Evolutionary conservation across 2,888 invertebrate genomes (phyloP), one percentile per base, ranked within the genome.

Genomic region (Tinea pellionella): DNA sequence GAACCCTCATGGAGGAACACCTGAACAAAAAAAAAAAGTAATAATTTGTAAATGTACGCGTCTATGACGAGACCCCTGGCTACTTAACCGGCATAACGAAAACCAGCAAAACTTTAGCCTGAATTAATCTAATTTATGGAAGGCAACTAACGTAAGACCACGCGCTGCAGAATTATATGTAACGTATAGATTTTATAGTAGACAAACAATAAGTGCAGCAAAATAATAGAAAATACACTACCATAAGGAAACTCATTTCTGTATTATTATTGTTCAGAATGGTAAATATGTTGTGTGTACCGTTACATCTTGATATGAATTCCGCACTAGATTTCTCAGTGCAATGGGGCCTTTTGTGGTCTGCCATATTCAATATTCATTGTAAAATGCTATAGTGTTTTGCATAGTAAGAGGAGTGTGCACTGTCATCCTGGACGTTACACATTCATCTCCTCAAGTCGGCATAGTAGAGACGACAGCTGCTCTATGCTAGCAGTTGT

Each of bases 1-100:
- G 87, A 81, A 63, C 87, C 87, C 70, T 87, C 86, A 69, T 80
- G 84, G 71, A 87, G 78, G 71, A 87, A 84, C 81, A 80, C 83
- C 87, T 87, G 82, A 61, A 78, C 81, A 60, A 61, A 3, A 41
- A 12, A 58, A 6, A 2, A 61, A 42, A 41, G 11, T n/a, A 15
- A 41, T 1, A 15, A 24, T 3, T 24, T 24, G 6, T 24, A 24
- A 24, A n/a, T n/a, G n/a, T 24, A 24, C 24, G 24, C 24, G 6
- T 24, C 24, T 24, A 24, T 6, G 37, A 59, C 13, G 9, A 11
- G 6, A 24, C 6, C 3, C 6, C 24, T 24, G 6, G 15, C 9
- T 32, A 0, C 29, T 29, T 37, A 24, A 6, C 3, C 24, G 24
- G 24, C 6, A 3, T 24, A 24, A 24, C 24, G 2, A 24, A 24